Conservation (phyloP, 2,113 vertebrate species). For the Macaca nemestrina region DNA sequence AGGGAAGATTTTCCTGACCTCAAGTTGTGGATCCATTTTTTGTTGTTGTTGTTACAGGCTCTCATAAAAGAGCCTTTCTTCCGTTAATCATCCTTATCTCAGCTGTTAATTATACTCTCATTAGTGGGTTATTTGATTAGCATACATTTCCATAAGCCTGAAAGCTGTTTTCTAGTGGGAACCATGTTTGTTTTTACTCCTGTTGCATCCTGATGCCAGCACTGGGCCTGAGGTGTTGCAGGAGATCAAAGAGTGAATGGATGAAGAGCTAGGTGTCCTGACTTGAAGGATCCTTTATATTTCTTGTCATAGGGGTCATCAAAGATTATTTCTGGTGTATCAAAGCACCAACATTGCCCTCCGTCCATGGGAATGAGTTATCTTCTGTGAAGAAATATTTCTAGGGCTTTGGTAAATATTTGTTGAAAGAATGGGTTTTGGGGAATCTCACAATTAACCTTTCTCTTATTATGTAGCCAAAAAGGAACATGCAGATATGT, state of each 20-base stretch:
- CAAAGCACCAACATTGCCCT: not conserved
- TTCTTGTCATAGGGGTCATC: not conserved
- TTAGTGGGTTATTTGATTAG: not conserved
- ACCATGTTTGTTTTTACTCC: not conserved
- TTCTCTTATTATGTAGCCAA: not conserved
- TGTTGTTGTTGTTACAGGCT: not conserved
- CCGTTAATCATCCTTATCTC: not conserved
- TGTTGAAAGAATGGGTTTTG: not conserved
- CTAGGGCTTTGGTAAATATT: slow-evolving; percentile 8
- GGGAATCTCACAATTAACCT: not conserved
- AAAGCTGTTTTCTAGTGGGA: not conserved
- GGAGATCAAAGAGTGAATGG: not conserved
- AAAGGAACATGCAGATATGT: not conserved
- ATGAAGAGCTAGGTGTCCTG: not conserved
- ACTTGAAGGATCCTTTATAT: not conserved
- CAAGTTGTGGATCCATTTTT: not conserved
- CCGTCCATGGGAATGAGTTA: not conserved
- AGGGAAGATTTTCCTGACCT: not conserved
- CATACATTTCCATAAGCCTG: not conserved
- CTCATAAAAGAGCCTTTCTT: not conserved
- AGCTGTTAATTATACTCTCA: not conserved
- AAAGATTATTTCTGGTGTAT: not conserved
- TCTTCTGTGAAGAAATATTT: not conserved
- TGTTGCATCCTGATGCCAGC: not conserved
- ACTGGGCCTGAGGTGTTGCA: not conserved